Percentiles rank a stretch among this genome's conserved stretches.
These are phyloP conservation scores for Scaptomyza cyrtandrae DNA, from an alignment of 2,888 invertebrate species.

Conservation along the genomic window DNA sequence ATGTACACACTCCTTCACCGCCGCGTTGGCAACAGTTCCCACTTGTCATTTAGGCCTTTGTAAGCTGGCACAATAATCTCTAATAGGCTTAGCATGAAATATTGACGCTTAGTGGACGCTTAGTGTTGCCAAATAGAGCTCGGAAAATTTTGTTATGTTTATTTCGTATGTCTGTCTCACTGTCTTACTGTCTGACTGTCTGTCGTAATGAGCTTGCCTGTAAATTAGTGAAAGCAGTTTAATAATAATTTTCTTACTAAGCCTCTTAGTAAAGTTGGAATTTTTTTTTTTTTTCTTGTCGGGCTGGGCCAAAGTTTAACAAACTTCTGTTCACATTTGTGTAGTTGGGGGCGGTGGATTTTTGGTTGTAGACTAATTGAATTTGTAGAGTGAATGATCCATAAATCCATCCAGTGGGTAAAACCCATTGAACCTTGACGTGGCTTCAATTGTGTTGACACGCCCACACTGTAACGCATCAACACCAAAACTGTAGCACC, in stretches of 20 bases:
- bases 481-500: slow-evolving; percentile 62
- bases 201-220: slow-evolving; percentile 56
- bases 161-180: slow-evolving; percentile 9
- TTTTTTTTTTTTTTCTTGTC: slow-evolving; percentile 4
- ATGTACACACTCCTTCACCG: neutral
- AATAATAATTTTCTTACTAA: slow-evolving; percentile 66
- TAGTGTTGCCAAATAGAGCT: slow-evolving; percentile 69
- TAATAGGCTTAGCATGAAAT: slow-evolving; percentile 78
- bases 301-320: slow-evolving; percentile 14
- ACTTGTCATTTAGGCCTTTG: slow-evolving; percentile 70
- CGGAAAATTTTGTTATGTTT: slow-evolving; percentile 47
- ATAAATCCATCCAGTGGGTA: slow-evolving; percentile 36
- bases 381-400: slow-evolving; percentile 39
- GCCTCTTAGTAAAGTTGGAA: slow-evolving; percentile 54
- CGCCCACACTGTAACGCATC: slow-evolving; percentile 60
- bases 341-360: slow-evolving; percentile 19
- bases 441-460: slow-evolving; percentile 49
- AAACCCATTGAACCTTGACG: slow-evolving; percentile 44
- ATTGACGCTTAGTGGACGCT: slow-evolving; percentile 75
- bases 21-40: slow-evolving; percentile 25
- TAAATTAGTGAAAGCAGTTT: slow-evolving; percentile 74
- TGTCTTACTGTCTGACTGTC: slow-evolving; percentile 1
- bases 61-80: slow-evolving; percentile 76
- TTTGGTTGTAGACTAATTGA: slow-evolving; percentile 54
- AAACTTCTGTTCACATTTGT: slow-evolving; percentile 26